These are phyloP conservation scores for Amphiprion percula DNA, from an alignment of 2,113 vertebrate species.

Conservation along the genomic window DNA sequence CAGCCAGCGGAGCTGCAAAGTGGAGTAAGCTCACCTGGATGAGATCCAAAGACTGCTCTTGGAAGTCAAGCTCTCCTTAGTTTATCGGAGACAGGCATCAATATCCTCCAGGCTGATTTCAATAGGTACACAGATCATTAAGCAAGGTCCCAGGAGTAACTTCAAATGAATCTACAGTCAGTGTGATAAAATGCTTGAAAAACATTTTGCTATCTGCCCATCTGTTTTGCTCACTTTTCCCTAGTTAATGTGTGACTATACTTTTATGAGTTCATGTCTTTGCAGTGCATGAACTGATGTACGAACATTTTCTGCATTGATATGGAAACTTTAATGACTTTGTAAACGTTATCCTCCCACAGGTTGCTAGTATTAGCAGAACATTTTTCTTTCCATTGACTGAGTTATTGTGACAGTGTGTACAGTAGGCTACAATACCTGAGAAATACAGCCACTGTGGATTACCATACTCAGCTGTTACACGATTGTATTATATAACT, in stretches of 20 bases:
- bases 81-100: constrained; percentile 70
- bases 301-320: not conserved
- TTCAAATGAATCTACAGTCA: constrained; percentile 66
- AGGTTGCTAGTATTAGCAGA: constrained; percentile 16
- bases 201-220: constrained; percentile 44
- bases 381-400: not conserved
- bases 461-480: constrained; percentile 58
- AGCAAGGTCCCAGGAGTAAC: constrained; percentile 55
- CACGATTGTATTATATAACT: constrained; percentile 44
- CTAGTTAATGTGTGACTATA: constrained; percentile 17
- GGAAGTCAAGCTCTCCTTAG: constrained; percentile 65
- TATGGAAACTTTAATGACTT: constrained; percentile 17
- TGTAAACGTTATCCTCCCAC: constrained; percentile 13
- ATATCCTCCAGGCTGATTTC: constrained; percentile 68
- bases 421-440: constrained; percentile 47
- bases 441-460: constrained; percentile 28
- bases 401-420: not conserved
- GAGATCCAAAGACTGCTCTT: constrained; percentile 52
- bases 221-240: constrained; percentile 50
- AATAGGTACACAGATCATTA: constrained; percentile 76
- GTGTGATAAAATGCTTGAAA: constrained; percentile 57
- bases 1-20: constrained; percentile 48
- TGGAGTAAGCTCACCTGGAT: constrained; percentile 64
- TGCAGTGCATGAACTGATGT: not conserved
- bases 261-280: constrained; percentile 31